Evolutionary conservation across 2,888 invertebrate genomes (phyloP).

Genomic region (Morpho helenor): DNA sequence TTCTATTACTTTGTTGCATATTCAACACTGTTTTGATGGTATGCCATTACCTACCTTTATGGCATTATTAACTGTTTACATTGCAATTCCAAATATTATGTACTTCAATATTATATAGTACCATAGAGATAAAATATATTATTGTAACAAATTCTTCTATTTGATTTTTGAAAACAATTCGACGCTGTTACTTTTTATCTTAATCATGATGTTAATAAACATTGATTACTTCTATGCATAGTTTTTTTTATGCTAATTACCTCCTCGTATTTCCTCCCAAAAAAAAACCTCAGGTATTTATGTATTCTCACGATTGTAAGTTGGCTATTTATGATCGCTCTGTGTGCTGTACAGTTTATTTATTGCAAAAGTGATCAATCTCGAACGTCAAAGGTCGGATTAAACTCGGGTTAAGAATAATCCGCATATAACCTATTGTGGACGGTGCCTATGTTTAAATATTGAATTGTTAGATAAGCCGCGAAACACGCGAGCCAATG

Average conservation of each 20-base stretch:
- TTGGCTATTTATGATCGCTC: not conserved
- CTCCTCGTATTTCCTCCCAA: not conserved
- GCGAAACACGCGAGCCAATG: slow-evolving; percentile 37
- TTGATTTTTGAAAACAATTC: slow-evolving; percentile 64
- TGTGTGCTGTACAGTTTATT: slow-evolving; percentile 3
- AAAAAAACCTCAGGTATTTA: not conserved
- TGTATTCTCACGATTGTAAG: not conserved
- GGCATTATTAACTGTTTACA: slow-evolving; percentile 12
- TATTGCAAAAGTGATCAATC: slow-evolving; percentile 13
- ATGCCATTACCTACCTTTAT: slow-evolving; percentile 16
- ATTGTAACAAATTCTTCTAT: slow-evolving; percentile 42
- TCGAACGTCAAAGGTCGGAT: slow-evolving; percentile 31
- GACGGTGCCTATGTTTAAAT: slow-evolving; percentile 12
- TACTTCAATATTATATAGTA: slow-evolving; percentile 10
- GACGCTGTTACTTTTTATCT: slow-evolving; percentile 68
- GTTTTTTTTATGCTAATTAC: slow-evolving; percentile 29
- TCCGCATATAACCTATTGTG: slow-evolving; percentile 16
- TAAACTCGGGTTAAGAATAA: slow-evolving; percentile 35
- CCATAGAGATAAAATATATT: slow-evolving; percentile 20
- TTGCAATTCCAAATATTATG: slow-evolving; percentile 20
- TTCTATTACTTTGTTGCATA: slow-evolving; percentile 32
- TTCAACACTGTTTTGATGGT: slow-evolving; percentile 27
- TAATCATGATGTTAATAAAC: slow-evolving; percentile 75
- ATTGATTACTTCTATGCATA: slow-evolving; percentile 53
- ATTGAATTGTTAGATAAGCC: slow-evolving; percentile 23